Percentiles rank a stretch among this genome's conserved stretches.
Conservation (phyloP, 2,888 invertebrate genomes). For the Chrysolina haemoptera region DNA sequence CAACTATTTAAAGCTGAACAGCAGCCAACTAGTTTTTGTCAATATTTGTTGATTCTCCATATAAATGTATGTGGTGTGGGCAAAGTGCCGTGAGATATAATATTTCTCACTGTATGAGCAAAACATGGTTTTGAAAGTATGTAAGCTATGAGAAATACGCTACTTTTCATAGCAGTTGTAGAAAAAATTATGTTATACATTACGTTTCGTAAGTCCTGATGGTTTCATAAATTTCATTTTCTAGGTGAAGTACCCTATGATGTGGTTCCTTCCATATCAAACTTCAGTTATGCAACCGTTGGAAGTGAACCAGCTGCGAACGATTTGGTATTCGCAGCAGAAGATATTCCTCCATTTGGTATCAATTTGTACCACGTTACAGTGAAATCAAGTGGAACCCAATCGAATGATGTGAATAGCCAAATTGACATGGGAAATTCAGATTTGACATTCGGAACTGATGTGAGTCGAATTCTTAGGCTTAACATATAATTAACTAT, state of each 20-base stretch:
- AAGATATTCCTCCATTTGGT: slow-evolving; percentile 77
- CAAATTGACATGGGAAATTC: background rate
- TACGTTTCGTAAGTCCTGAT: background rate
- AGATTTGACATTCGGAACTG: background rate
- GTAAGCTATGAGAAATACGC: too few species aligned
- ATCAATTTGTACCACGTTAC: slow-evolving; percentile 75
- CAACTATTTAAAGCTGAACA: too few species aligned
- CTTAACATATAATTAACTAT: too few species aligned
- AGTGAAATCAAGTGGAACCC: slow-evolving; percentile 20
- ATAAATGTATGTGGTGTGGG: too few species aligned
- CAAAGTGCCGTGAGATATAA: too few species aligned
- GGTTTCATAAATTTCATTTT: background rate
- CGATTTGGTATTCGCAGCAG: slow-evolving; percentile 81
- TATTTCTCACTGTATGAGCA: too few species aligned
- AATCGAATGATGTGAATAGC: background rate
- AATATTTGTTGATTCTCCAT: too few species aligned
- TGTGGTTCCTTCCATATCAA: background rate
- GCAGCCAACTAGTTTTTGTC: too few species aligned
- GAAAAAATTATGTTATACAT: too few species aligned
- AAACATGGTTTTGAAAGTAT: too few species aligned
- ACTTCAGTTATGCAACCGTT: background rate
- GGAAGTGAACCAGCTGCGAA: slow-evolving; percentile 57
- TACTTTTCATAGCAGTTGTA: too few species aligned
- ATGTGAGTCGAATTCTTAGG: slow-evolving; percentile 30
- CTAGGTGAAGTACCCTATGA: background rate